A percentile compares a stretch with the other conserved stretches of the same genome.
Conservation (phyloP, 2,888 invertebrate species). For the Leucozona laternaria region DNA sequence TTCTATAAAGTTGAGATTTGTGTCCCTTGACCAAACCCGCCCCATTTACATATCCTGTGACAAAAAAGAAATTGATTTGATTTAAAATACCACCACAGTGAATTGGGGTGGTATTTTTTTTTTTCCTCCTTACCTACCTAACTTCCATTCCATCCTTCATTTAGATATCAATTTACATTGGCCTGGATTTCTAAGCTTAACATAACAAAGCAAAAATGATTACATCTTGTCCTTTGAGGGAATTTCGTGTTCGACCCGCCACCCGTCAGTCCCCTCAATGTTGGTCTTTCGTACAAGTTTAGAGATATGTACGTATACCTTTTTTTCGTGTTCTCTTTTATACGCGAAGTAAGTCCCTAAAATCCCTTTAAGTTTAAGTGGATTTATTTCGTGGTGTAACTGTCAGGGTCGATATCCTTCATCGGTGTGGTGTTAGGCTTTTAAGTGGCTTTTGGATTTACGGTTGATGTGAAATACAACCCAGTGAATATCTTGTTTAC, state of each 20-base stretch:
- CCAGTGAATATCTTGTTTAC: slow-evolving; percentile 30
- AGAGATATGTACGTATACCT: background rate
- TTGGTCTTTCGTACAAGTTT: background rate
- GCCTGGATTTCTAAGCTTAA: slow-evolving; percentile 32
- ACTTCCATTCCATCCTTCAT: slow-evolving; percentile 7
- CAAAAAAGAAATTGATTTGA: slow-evolving; percentile 6
- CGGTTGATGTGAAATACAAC: slow-evolving; percentile 29
- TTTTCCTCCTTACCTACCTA: background rate
- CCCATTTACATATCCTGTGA: background rate
- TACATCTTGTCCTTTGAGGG: slow-evolving; percentile 37
- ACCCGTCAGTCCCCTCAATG: background rate
- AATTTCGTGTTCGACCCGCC: slow-evolving; percentile 1
- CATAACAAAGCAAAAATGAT: slow-evolving; percentile 41
- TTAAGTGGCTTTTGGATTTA: slow-evolving; percentile 40
- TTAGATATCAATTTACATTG: slow-evolving; percentile 39
- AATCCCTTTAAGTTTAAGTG: slow-evolving; percentile 44
- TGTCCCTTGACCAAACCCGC: slow-evolving; percentile 5
- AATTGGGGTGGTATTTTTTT: slow-evolving; percentile 6
- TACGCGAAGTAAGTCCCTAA: slow-evolving; percentile 36
- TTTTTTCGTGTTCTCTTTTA: slow-evolving; percentile 11
- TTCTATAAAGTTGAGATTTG: background rate
- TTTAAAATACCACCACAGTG: background rate
- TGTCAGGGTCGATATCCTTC: slow-evolving; percentile 37
- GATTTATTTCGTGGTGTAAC: slow-evolving; percentile 44
- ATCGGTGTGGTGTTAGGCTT: slow-evolving; percentile 32